phyloP scores from a whole-genome alignment of 2,888 invertebrate species.

The Andrena camellia region DNA sequence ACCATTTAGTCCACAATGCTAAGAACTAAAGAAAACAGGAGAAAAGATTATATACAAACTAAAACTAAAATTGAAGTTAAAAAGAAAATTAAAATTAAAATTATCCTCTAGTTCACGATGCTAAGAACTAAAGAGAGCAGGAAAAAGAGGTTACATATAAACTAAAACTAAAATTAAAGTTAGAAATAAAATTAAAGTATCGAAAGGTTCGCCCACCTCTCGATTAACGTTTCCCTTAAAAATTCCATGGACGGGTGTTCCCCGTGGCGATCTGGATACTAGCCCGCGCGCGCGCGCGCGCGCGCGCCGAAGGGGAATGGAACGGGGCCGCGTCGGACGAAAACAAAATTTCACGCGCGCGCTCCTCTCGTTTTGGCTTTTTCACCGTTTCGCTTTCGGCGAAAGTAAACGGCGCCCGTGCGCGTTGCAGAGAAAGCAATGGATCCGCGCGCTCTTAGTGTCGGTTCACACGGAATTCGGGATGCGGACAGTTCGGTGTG shows the following conservation, averaged over 20 bases:
- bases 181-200: no score
- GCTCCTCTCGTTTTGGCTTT: constrained; percentile 49
- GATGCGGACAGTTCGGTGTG: constrained; percentile 36
- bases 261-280: neutral
- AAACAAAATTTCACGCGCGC: constrained; percentile 62
- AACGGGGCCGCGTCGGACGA: constrained; percentile 28
- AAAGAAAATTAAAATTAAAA: neutral
- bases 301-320: neutral
- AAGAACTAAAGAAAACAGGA: neutral
- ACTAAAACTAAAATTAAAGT: no score
- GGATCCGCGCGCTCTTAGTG: constrained; percentile 60
- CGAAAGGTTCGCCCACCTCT: neutral
- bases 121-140: no score
- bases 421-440: constrained; percentile 69
- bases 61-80: no score
- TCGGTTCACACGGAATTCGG: constrained; percentile 64
- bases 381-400: constrained; percentile 66
- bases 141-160: no score
- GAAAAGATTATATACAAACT: no score
- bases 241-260: neutral
- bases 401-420: constrained; percentile 67
- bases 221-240: neutral
- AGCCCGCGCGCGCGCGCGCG: neutral
- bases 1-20: no score
- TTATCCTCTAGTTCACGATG: no score